Conservation (phyloP, 1,140 invertebrate genomes). For the Teleogryllus occipitalis region DNA sequence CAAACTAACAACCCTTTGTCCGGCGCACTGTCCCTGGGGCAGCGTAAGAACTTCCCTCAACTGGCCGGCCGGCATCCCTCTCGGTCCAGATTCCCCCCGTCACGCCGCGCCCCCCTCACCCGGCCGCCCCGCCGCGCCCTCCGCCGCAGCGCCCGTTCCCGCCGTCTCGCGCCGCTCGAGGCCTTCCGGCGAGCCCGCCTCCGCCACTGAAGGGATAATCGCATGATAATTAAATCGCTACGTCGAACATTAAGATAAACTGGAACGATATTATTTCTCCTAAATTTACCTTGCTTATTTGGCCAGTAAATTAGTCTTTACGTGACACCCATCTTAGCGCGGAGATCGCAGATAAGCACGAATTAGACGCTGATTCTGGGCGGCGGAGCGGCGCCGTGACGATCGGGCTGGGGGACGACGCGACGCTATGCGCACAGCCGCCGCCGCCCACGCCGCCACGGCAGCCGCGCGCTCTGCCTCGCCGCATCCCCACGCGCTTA, state of each 20-base stretch:
- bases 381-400: conserved; percentile 6
- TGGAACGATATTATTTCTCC: conserved; percentile 15
- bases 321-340: conserved; percentile 14
- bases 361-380: conserved; percentile 12
- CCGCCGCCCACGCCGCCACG: not conserved
- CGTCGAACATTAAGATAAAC: conserved; percentile 23
- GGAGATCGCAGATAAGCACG: conserved; percentile 3
- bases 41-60: conserved; percentile 21
- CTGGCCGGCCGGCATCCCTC: conserved; percentile 12
- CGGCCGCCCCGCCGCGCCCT: not conserved
- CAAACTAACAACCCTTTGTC: conserved; percentile 22
- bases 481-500: too few species aligned
- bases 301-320: conserved; percentile 15
- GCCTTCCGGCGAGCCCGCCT: not conserved
- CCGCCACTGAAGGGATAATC: conserved; percentile 19
- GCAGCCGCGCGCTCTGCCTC: not conserved
- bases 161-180: not conserved
- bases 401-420: not conserved
- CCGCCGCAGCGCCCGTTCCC: not conserved
- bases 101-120: not conserved
- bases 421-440: not conserved
- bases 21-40: conserved; percentile 19
- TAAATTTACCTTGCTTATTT: conserved; percentile 17
- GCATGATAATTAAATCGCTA: conserved; percentile 24
- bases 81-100: conserved; percentile 9